These are phyloP conservation scores for Numenius arquata DNA, from an alignment of 2,113 vertebrate species.

Conservation along the genomic window DNA sequence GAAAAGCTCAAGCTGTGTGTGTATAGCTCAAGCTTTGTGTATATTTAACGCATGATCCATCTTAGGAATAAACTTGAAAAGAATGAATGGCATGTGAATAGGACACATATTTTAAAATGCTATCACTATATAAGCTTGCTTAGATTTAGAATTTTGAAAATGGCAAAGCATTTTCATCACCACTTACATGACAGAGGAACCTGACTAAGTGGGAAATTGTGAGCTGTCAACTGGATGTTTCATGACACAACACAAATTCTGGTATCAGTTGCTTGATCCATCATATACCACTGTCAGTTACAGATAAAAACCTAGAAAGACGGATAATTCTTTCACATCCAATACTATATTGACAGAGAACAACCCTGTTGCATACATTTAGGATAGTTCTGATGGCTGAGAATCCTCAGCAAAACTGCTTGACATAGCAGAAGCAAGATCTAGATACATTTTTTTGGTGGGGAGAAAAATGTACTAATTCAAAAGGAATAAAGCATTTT, in stretches of 20 bases:
- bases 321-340: background rate
- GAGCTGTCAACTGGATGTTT: background rate
- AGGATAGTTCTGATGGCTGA: background rate
- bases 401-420: background rate
- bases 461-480: background rate
- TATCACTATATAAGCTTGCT: background rate
- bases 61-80: background rate
- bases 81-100: background rate
- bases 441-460: background rate
- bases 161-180: background rate
- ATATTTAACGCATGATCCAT: background rate
- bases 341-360: background rate
- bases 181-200: background rate
- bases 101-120: background rate
- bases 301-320: background rate
- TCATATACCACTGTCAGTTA: background rate
- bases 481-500: background rate
- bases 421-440: background rate
- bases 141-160: background rate
- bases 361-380: background rate
- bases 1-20: background rate
- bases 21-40: background rate
- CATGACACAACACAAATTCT: background rate
- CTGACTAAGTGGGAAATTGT: background rate
- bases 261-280: background rate